phyloP scores from a whole-genome alignment of 2,888 invertebrate species.

The Vanessa cardui region DNA sequence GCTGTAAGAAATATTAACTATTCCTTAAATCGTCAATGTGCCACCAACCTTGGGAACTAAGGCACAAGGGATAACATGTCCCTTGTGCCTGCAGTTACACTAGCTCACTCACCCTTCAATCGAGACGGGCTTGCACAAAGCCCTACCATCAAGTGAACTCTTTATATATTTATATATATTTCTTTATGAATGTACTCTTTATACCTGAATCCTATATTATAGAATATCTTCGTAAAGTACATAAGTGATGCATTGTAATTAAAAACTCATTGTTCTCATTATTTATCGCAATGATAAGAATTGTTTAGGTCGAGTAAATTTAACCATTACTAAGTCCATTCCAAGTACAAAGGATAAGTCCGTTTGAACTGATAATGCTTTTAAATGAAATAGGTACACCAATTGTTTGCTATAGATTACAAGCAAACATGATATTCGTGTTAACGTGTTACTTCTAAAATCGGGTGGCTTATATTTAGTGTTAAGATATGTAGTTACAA shows the following conservation, averaged over 20 bases:
- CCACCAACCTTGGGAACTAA: too few species aligned
- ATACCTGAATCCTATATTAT: background rate
- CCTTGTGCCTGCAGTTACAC: too few species aligned
- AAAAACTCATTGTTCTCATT: conserved; percentile 28
- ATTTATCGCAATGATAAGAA: conserved; percentile 20
- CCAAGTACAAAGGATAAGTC: conserved; percentile 23
- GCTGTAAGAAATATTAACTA: too few species aligned
- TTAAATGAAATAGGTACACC: conserved; percentile 15
- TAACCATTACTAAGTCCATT: conserved; percentile 25
- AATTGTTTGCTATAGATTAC: conserved; percentile 22
- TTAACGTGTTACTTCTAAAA: conserved; percentile 17
- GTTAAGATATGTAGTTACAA: background rate
- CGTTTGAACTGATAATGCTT: conserved; percentile 16
- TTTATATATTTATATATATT: too few species aligned
- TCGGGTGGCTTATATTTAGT: background rate
- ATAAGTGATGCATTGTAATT: conserved; percentile 17
- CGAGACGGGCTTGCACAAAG: too few species aligned
- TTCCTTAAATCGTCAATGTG: too few species aligned
- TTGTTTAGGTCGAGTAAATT: conserved; percentile 21
- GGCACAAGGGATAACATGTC: too few species aligned
- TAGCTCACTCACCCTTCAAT: too few species aligned
- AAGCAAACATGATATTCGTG: conserved; percentile 12
- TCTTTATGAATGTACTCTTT: too few species aligned
- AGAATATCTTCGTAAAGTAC: background rate
- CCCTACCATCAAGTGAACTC: too few species aligned